These are phyloP conservation scores for Paedocypris micromegethes DNA, from an alignment of 2,797 vertebrate genomes.

Conservation along the genomic window DNA sequence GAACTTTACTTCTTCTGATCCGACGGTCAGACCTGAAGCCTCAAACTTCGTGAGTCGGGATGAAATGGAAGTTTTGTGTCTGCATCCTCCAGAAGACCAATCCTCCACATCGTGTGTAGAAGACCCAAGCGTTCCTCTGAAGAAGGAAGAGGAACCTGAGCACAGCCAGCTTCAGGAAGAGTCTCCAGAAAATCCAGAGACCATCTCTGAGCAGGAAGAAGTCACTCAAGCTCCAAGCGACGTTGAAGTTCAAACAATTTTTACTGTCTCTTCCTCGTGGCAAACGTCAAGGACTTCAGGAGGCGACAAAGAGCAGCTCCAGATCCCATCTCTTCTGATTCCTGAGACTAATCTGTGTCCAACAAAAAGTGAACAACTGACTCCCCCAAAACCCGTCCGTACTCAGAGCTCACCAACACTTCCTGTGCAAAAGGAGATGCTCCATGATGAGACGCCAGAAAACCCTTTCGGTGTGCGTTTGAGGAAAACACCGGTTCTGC, in stretches of 20 bases:
- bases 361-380: conserved; percentile 42
- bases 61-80: conserved; percentile 10
- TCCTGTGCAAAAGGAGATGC: conserved; percentile 38
- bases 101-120: conserved; percentile 13
- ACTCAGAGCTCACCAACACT: conserved; percentile 23
- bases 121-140: background rate
- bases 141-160: conserved; percentile 12
- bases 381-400: conserved; percentile 35
- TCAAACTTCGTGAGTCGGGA: conserved; percentile 1
- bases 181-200: conserved; percentile 12
- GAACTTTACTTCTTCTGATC: conserved; percentile 7
- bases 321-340: conserved; percentile 34
- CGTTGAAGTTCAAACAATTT: conserved; percentile 60
- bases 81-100: conserved; percentile 3
- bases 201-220: conserved; percentile 6
- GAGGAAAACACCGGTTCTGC: conserved; percentile 70
- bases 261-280: conserved; percentile 69
- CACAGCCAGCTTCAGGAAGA: conserved; percentile 10
- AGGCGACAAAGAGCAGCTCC: conserved; percentile 53
- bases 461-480: conserved; percentile 78
- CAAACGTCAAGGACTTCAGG: conserved; percentile 65
- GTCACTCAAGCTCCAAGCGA: conserved; percentile 20
- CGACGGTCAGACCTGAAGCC: background rate
- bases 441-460: conserved; percentile 49
- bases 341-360: conserved; percentile 48